phyloP scores from a whole-genome alignment of 2,113 vertebrate species.

The Cyanistes caeruleus region DNA sequence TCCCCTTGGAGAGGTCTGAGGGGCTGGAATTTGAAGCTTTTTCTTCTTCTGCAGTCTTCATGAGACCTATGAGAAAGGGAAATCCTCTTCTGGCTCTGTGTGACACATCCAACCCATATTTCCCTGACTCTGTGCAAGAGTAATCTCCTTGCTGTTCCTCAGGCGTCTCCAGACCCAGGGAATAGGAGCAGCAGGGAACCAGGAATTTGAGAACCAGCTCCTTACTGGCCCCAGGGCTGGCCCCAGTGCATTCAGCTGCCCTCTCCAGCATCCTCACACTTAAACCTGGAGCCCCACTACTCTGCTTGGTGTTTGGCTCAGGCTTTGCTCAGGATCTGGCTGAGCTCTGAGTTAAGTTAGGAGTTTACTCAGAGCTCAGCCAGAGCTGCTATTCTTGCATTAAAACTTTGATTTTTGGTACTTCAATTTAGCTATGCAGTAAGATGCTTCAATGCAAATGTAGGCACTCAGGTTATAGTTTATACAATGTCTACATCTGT shows the following conservation, averaged over 20 bases:
- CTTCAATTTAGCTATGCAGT: background rate
- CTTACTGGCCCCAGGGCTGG: background rate
- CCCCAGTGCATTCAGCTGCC: background rate
- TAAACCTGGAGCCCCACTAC: background rate
- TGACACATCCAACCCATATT: background rate
- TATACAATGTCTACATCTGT: background rate
- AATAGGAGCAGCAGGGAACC: background rate
- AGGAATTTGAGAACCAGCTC: background rate
- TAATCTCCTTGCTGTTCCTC: background rate
- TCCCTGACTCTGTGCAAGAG: background rate
- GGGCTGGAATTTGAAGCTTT: background rate
- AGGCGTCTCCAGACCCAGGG: fast-evolving
- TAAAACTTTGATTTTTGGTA: background rate
- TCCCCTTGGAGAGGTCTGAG: background rate
- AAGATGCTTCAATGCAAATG: background rate
- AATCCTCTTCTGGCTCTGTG: background rate
- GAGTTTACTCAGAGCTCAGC: no score
- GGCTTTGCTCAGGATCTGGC: background rate
- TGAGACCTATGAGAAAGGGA: background rate
- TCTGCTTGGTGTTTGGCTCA: background rate
- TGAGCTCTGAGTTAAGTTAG: background rate
- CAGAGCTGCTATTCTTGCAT: background rate
- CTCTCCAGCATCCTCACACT: background rate
- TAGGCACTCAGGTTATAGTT: background rate
- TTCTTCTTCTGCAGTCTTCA: background rate